Evolutionary conservation across 1,140 invertebrate genomes (phyloP).

Genomic region (Zaprionus vittiger): DNA sequence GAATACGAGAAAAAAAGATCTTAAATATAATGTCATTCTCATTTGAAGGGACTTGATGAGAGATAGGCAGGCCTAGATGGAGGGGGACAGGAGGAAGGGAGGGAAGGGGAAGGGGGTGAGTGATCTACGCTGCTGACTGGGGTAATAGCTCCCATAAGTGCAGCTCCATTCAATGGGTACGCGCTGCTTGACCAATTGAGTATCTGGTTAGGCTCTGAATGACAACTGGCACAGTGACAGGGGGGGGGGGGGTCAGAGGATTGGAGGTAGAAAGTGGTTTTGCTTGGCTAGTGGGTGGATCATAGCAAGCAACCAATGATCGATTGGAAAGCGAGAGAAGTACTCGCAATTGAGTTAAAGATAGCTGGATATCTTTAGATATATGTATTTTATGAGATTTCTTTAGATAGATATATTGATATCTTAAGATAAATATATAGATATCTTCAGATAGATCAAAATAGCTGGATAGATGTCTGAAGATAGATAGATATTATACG

Average conservation of each 20-base stretch:
- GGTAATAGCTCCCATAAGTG: slow-evolving; percentile 27
- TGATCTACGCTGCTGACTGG: slow-evolving; percentile 18
- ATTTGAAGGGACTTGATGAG: slow-evolving; percentile 25
- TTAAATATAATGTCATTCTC: slow-evolving; percentile 55
- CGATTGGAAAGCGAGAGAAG: no score
- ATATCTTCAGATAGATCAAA: no score
- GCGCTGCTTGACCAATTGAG: slow-evolving; percentile 41
- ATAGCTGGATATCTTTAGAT: no score
- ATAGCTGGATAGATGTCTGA: no score
- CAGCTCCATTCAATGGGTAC: slow-evolving; percentile 34
- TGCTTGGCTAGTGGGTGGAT: not conserved
- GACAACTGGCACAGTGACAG: slow-evolving; percentile 32
- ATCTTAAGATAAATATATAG: no score
- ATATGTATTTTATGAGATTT: no score
- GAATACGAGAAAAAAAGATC: slow-evolving; percentile 11
- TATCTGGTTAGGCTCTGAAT: slow-evolving; percentile 44
- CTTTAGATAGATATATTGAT: no score
- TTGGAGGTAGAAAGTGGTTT: not conserved
- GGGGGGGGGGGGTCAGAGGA: not conserved
- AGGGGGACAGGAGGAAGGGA: not conserved
- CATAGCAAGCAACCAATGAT: not conserved
- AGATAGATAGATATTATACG: no score
- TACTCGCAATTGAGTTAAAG: no score
- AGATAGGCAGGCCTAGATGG: not conserved
- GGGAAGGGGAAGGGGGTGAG: no score